phyloP scores from a whole-genome alignment of 2,888 invertebrate species.

The Ochlodes sylvanus region DNA sequence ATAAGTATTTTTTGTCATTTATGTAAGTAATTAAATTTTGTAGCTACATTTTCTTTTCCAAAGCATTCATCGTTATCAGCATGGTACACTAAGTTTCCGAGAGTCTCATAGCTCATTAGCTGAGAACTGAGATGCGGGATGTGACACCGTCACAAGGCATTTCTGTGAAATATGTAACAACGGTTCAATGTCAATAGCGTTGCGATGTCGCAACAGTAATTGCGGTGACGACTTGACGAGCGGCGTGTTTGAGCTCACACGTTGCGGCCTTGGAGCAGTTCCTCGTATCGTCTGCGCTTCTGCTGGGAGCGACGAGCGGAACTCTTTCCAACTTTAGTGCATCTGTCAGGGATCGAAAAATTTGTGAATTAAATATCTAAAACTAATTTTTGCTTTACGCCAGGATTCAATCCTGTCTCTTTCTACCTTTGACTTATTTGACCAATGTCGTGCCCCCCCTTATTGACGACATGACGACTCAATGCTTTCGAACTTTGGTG shows the following conservation, averaged over 20 bases:
- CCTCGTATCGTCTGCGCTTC: conserved; percentile 56
- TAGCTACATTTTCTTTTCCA: too few relatives aligned
- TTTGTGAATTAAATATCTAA: too few relatives aligned
- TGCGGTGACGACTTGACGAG: conserved; percentile 63
- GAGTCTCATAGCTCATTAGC: conserved; percentile 41
- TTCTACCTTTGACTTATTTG: too few relatives aligned
- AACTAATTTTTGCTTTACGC: too few relatives aligned
- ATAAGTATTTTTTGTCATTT: too few relatives aligned
- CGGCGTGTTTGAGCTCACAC: conserved; percentile 77
- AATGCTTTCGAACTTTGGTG: too few relatives aligned
- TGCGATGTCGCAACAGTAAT: conserved; percentile 73
- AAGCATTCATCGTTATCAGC: neutral
- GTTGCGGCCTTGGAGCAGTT: conserved; percentile 74
- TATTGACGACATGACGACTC: too few relatives aligned
- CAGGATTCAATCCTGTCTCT: too few relatives aligned
- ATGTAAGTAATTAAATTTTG: too few relatives aligned
- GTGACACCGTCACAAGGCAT: conserved; percentile 67
- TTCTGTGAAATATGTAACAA: conserved; percentile 80
- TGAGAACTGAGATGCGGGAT: conserved; percentile 43
- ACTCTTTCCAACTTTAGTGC: neutral
- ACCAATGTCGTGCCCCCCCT: too few relatives aligned
- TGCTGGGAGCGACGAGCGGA: conserved; percentile 50
- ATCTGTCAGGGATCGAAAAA: too few relatives aligned
- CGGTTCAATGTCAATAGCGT: conserved; percentile 81
- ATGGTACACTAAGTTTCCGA: conserved; percentile 1